These are phyloP conservation scores for Pelobates fuscus DNA, from an alignment of 2,113 vertebrate genomes.

Conservation along the genomic window DNA sequence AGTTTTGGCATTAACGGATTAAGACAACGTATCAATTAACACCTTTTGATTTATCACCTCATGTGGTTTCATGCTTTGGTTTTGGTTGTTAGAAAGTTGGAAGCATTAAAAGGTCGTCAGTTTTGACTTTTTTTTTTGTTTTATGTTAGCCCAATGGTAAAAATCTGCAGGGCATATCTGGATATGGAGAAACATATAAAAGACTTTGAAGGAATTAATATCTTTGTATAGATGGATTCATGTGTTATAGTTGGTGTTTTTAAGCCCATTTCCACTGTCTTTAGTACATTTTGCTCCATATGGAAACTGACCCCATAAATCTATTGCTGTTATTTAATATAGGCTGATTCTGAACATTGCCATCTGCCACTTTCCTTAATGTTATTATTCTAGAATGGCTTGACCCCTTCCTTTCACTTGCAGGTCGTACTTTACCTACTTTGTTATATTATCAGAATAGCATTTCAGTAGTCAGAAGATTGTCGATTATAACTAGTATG, in stretches of 20 bases:
- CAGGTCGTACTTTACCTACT: no score
- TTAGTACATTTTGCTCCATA: neutral
- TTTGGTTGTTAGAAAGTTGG: constrained; percentile 23
- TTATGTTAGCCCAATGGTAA: neutral
- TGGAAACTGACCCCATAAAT: no score
- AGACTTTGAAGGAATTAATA: neutral
- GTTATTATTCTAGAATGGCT: no score
- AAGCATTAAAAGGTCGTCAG: constrained; percentile 18
- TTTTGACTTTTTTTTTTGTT: constrained; percentile 9
- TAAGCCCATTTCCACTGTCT: neutral
- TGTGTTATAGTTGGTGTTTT: neutral
- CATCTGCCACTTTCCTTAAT: no score
- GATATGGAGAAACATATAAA: neutral
- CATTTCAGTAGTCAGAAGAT: no score
- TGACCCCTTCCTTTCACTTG: no score
- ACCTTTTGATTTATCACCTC: constrained; percentile 44
- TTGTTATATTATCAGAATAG: no score
- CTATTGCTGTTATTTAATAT: no score
- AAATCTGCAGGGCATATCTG: neutral
- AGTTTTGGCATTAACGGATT: constrained; percentile 41
- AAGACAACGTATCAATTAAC: constrained; percentile 47
- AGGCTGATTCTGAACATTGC: no score
- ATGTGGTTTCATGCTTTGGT: constrained; percentile 34
- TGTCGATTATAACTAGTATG: no score
- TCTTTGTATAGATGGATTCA: neutral